Percentiles rank a stretch among this genome's conserved stretches.
phyloP scores from a whole-genome alignment of 2,888 invertebrate genomes.

The Drosophila kanekoi region DNA sequence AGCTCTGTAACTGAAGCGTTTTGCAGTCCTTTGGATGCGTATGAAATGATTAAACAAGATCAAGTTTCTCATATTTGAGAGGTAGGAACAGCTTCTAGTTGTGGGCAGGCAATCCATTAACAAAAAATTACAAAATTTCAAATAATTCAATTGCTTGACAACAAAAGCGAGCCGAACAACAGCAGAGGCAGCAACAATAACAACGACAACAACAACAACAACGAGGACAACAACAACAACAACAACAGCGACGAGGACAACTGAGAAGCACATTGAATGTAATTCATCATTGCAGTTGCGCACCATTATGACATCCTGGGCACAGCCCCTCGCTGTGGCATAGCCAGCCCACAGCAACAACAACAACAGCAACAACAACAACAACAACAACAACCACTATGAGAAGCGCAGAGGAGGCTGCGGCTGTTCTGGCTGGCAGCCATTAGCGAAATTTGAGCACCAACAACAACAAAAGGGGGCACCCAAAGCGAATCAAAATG shows the following conservation, averaged over 20 bases:
- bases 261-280: slow-evolving; percentile 47
- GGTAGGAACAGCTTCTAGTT: not conserved
- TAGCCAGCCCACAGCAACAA: slow-evolving; percentile 38
- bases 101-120: slow-evolving; percentile 46
- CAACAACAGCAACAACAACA: slow-evolving; percentile 12
- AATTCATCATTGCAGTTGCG: slow-evolving; percentile 79
- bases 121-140: slow-evolving; percentile 51
- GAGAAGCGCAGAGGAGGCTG: slow-evolving; percentile 41
- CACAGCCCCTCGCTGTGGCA: slow-evolving; percentile 42
- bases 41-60: too few relatives aligned
- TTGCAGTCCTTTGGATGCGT: too few relatives aligned
- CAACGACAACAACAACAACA: slow-evolving; percentile 1
- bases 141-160: slow-evolving; percentile 67
- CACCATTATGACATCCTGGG: slow-evolving; percentile 79
- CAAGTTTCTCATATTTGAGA: not conserved
- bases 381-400: slow-evolving; percentile 8
- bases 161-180: slow-evolving; percentile 13
- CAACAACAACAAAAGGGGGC: slow-evolving; percentile 48
- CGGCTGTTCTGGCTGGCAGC: slow-evolving; percentile 73
- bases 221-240: slow-evolving; percentile 19
- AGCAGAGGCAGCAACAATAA: slow-evolving; percentile 14
- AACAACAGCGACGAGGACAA: slow-evolving; percentile 12
- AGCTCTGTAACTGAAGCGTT: too few relatives aligned
- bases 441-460: slow-evolving; percentile 80
- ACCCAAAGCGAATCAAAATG: slow-evolving; percentile 74